phyloP scores from a whole-genome alignment of 1,140 invertebrate genomes.

The Eubasilissa regina region DNA sequence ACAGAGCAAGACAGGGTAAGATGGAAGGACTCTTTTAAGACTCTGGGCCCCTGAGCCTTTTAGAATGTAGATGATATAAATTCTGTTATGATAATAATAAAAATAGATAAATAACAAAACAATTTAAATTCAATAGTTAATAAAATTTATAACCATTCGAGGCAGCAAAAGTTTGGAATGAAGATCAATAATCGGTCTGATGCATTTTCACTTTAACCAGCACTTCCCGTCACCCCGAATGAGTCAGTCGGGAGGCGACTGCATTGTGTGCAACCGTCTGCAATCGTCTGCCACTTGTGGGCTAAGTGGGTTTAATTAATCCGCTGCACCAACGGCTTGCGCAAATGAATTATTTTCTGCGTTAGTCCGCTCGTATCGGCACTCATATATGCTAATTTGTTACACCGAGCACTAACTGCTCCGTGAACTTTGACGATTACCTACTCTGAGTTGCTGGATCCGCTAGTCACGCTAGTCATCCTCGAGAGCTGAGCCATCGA shows the following conservation, averaged over 20 bases:
- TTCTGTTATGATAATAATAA: no score
- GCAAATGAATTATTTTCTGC: conserved; percentile 38
- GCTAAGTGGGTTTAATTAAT: conserved; percentile 47
- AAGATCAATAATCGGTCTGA: no score
- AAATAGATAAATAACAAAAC: no score
- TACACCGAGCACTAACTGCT: conserved; percentile 9
- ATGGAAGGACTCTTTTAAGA: no score
- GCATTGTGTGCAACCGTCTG: not conserved
- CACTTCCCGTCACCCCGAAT: not conserved
- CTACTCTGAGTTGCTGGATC: not conserved
- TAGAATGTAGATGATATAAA: no score
- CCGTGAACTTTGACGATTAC: conserved; percentile 4
- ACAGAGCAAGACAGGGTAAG: no score
- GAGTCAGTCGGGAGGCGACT: not conserved
- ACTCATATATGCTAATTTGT: conserved; percentile 46
- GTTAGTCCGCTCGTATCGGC: conserved; percentile 1
- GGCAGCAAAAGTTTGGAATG: no score
- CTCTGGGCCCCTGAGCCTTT: no score
- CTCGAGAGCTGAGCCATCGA: no score
- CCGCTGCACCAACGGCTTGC: conserved; percentile 37
- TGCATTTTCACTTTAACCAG: not conserved
- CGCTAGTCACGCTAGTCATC: no score
- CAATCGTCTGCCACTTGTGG: conserved; percentile 26
- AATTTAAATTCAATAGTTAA: no score
- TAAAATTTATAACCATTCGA: no score